phyloP scores from a whole-genome alignment of 2,888 invertebrate genomes.

The Pterobdella sp. region DNA sequence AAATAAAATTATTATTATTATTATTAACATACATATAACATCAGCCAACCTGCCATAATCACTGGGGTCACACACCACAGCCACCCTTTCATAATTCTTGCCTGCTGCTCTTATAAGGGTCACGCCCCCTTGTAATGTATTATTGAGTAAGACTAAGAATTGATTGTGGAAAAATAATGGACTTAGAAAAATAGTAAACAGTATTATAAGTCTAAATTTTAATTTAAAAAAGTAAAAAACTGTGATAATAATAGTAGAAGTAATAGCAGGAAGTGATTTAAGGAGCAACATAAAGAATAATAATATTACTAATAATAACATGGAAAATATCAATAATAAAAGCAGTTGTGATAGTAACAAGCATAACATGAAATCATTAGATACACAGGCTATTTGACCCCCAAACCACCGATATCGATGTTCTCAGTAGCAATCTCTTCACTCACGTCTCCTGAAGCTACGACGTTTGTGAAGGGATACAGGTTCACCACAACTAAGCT shows the following conservation, averaged over 20 bases:
- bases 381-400: no score
- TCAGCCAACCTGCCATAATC: conserved; percentile 64
- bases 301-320: background rate
- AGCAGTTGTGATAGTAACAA: no score
- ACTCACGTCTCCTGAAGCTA: conserved; percentile 70
- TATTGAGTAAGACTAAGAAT: no score
- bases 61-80: conserved; percentile 83
- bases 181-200: background rate
- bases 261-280: background rate
- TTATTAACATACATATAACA: no score
- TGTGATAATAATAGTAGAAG: background rate
- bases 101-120: conserved; percentile 89
- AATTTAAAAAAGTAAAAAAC: background rate
- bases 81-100: conserved; percentile 89
- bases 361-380: no score
- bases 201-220: background rate
- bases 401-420: conserved; percentile 86
- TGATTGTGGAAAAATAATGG: no score
- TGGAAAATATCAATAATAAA: no score
- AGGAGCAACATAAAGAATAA: no score
- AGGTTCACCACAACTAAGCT: conserved; percentile 83
- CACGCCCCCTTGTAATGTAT: conserved; percentile 63
- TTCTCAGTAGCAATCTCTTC: conserved; percentile 86
- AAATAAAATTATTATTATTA: no score
- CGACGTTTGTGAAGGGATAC: conserved; percentile 84